Percentiles rank a stretch among this genome's conserved stretches.
These are phyloP conservation scores for Ferrisia virgata DNA, from an alignment of 2,888 invertebrate species.

Conservation along the genomic window DNA sequence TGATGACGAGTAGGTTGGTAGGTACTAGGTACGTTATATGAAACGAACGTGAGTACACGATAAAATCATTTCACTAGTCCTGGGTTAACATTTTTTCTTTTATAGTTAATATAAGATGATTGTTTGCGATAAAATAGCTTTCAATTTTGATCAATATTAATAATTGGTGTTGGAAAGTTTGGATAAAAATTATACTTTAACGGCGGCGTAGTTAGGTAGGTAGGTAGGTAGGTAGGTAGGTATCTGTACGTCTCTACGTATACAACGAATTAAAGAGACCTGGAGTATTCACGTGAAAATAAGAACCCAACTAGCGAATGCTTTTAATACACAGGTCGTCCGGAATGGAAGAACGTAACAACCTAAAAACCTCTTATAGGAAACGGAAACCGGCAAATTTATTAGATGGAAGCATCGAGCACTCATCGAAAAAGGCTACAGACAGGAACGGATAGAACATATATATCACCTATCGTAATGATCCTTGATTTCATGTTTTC, in stretches of 20 bases:
- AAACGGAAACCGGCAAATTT: constrained; percentile 19
- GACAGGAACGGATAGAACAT: not conserved
- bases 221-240: no score
- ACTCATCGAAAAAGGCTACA: constrained; percentile 19
- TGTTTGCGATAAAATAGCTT: not conserved
- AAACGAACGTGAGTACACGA: no score
- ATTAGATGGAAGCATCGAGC: constrained; percentile 23
- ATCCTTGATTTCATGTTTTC: constrained; percentile 15
- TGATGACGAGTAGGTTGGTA: no score
- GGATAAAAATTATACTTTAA: not conserved
- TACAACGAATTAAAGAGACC: not conserved
- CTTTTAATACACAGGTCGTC: not conserved
- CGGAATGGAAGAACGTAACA: not conserved
- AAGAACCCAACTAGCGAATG: not conserved
- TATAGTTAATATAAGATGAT: not conserved
- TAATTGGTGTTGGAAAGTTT: not conserved
- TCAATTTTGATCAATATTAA: not conserved
- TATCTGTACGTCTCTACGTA: no score
- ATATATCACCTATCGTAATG: constrained; percentile 28
- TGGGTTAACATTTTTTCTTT: not conserved
- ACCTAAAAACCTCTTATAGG: constrained; percentile 15
- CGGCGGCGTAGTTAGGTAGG: not conserved
- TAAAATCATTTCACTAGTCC: not conserved
- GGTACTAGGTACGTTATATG: no score
- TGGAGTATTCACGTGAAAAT: not conserved